Percentiles rank a stretch among this genome's conserved stretches.
Evolutionary conservation across 2,888 invertebrate genomes (phyloP).

Genomic region (Alviniconcha strummeri): DNA sequence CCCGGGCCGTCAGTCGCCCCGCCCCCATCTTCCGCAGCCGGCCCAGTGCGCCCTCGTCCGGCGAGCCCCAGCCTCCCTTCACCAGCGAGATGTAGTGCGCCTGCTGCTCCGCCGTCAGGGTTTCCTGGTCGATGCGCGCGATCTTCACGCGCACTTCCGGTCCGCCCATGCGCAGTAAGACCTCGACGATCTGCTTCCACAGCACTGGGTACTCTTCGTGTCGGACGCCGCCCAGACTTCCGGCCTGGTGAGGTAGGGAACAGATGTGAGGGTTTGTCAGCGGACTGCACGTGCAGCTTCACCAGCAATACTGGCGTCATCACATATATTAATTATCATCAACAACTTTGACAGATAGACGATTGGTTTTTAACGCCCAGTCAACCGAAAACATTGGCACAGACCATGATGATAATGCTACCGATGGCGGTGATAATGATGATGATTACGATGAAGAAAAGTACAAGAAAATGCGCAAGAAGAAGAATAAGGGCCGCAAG

Average conservation of each 20-base stretch:
- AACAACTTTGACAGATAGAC: too few relatives aligned
- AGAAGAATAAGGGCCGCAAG: too few relatives aligned
- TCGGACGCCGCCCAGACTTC: slow-evolving; percentile 35
- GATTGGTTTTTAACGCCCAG: too few relatives aligned
- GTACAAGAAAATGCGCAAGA: too few relatives aligned
- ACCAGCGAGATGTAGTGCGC: slow-evolving; percentile 51
- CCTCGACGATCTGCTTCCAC: slow-evolving; percentile 51
- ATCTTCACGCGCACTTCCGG: slow-evolving; percentile 55
- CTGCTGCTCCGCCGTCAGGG: slow-evolving; percentile 42
- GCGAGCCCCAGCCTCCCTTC: slow-evolving; percentile 42
- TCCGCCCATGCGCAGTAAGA: slow-evolving; percentile 57
- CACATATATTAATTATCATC: too few relatives aligned
- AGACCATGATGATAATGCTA: too few relatives aligned
- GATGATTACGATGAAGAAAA: too few relatives aligned
- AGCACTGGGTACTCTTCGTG: slow-evolving; percentile 43
- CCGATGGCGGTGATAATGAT: too few relatives aligned
- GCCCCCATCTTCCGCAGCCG: slow-evolving; percentile 23
- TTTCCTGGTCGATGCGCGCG: slow-evolving; percentile 56
- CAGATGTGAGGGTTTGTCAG: too few relatives aligned
- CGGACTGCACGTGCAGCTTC: too few relatives aligned
- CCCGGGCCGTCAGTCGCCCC: background rate
- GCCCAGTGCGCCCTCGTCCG: slow-evolving; percentile 31
- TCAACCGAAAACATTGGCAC: too few relatives aligned
- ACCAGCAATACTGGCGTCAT: too few relatives aligned
- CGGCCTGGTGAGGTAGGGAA: background rate